Evolutionary conservation across 53 echinoderm and acorn worm species (phyloP).

Genomic region (Actinopyga echinites): DNA sequence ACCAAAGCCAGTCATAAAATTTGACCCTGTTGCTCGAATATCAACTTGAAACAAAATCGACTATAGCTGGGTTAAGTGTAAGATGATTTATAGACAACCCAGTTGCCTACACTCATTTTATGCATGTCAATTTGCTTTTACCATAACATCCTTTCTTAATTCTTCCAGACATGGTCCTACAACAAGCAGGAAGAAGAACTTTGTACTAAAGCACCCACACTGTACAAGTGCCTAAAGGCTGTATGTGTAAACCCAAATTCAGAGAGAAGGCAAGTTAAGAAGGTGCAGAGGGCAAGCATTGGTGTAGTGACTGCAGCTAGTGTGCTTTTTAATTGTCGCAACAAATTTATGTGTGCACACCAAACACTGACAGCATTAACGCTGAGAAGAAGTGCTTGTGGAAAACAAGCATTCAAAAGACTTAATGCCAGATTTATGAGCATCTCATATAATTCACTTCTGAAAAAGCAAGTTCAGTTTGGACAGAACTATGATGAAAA

Average conservation of each 20-base stretch:
- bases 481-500: background rate
- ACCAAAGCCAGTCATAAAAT: no score
- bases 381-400: background rate
- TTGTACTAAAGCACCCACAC: constrained; percentile 2
- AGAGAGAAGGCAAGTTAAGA: background rate
- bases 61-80: no score
- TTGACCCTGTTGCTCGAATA: no score
- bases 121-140: no score
- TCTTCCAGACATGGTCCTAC: background rate
- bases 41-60: no score
- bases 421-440: background rate
- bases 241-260: background rate
- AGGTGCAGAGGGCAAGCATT: background rate
- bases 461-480: background rate
- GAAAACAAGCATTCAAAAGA: background rate
- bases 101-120: no score
- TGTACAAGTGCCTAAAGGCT: constrained; percentile 4
- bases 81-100: no score
- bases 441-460: background rate
- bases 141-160: background rate
- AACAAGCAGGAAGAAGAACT: constrained; percentile 8
- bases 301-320: constrained; percentile 39
- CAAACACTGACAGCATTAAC: constrained; percentile 20
- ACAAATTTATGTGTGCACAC: background rate
- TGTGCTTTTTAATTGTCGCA: background rate